Percentiles rank a stretch among this genome's conserved stretches.
phyloP scores from a whole-genome alignment of 2,113 vertebrate species.

The Eudyptes chrysolophus region DNA sequence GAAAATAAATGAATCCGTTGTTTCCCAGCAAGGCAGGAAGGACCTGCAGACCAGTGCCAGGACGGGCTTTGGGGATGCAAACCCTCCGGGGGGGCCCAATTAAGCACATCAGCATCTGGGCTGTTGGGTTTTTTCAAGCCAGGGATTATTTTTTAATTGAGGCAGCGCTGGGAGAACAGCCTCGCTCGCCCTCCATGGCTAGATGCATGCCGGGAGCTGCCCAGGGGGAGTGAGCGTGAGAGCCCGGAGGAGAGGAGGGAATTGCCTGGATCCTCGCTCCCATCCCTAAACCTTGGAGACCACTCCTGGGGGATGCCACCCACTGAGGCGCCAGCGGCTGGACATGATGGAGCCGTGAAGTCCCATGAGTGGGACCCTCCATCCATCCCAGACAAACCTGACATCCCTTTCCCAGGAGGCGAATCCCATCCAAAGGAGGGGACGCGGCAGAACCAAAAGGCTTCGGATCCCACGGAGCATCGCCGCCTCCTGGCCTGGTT shows the following conservation, averaged over 20 bases:
- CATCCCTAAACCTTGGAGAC: not conserved
- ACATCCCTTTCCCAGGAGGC: not conserved
- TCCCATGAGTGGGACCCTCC: accelerated
- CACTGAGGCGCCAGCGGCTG: accelerated
- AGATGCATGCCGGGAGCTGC: accelerated
- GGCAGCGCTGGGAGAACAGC: not conserved
- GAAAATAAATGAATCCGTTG: not conserved
- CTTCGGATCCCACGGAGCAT: not conserved
- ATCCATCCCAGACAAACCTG: accelerated
- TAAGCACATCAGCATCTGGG: not conserved
- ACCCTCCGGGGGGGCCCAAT: not conserved
- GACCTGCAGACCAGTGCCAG: not conserved
- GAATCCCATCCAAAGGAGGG: not conserved
- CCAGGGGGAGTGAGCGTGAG: accelerated
- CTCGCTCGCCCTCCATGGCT: not conserved
- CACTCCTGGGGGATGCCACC: not conserved
- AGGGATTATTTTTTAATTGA: slow-evolving; percentile 19
- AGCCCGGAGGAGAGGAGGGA: not conserved
- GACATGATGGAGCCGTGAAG: accelerated
- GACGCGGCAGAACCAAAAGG: not conserved
- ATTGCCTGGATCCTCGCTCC: not conserved
- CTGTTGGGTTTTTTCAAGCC: not conserved
- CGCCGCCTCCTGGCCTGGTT: accelerated
- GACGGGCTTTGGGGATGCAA: not conserved
- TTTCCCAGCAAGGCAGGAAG: not conserved